phyloP scores from a whole-genome alignment of 2,888 invertebrate species.

The Aleiodes alternator region DNA sequence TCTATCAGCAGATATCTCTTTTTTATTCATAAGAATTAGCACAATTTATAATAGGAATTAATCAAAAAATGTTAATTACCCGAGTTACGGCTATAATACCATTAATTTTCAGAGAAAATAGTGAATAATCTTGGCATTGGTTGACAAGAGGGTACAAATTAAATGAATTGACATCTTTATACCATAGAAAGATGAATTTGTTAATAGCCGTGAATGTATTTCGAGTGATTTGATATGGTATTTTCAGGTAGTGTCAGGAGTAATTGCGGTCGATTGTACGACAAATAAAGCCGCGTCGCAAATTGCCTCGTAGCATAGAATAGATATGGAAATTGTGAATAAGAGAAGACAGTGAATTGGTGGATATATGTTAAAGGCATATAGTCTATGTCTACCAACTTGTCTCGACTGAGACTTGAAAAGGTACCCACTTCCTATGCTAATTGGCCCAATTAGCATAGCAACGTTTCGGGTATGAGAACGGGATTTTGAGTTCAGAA shows the following conservation, averaged over 20 bases:
- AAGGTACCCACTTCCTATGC: conserved; percentile 68
- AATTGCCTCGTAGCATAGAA: conserved; percentile 22
- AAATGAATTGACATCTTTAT: conserved; percentile 16
- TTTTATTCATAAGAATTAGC: too few species aligned
- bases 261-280: conserved; percentile 69
- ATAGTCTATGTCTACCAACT: conserved; percentile 14
- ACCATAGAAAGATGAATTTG: background rate
- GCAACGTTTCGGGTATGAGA: conserved; percentile 60
- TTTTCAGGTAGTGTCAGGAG: conserved; percentile 50
- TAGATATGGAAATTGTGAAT: conserved; percentile 34
- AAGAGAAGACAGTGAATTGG: conserved; percentile 17
- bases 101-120: too few species aligned
- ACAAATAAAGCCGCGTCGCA: conserved; percentile 63
- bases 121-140: too few species aligned
- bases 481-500: conserved; percentile 48
- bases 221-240: background rate
- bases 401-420: conserved; percentile 33
- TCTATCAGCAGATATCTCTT: too few species aligned
- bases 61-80: too few species aligned
- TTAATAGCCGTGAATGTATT: conserved; percentile 7
- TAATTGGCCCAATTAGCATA: conserved; percentile 74
- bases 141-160: background rate
- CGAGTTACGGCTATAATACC: too few species aligned
- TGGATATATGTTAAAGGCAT: conserved; percentile 20
- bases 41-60: too few species aligned